These are phyloP conservation scores for Amphiprion clarkii DNA, from an alignment of 2,797 vertebrate species.

Conservation along the genomic window DNA sequence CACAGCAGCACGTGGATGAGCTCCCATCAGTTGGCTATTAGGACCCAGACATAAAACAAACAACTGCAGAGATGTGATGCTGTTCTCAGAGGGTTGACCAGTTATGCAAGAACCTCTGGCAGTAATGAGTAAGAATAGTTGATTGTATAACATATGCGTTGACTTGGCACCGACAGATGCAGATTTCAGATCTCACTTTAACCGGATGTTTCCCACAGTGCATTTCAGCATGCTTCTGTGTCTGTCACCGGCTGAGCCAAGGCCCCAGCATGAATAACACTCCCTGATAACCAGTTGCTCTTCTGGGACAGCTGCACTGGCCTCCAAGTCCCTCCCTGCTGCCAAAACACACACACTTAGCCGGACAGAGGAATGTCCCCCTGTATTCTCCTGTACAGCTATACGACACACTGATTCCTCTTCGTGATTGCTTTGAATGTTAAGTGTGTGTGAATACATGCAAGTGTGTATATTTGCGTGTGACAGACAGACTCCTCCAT, in stretches of 20 bases:
- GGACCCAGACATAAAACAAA: constrained; percentile 45
- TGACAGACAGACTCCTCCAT: constrained; percentile 74
- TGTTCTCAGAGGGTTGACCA: constrained; percentile 7
- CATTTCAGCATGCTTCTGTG: constrained; percentile 19
- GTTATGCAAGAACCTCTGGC: constrained; percentile 16
- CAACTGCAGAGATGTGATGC: constrained; percentile 8
- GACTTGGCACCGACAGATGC: neutral
- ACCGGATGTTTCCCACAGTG: neutral
- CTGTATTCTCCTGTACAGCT: neutral
- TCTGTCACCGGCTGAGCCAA: constrained; percentile 21
- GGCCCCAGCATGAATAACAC: constrained; percentile 25
- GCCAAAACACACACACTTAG: constrained; percentile 51
- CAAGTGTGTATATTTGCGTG: constrained; percentile 18
- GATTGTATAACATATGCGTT: neutral
- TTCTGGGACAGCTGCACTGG: constrained; percentile 67
- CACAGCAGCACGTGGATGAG: constrained; percentile 43
- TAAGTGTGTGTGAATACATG: constrained; percentile 12
- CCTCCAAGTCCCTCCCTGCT: constrained; percentile 42
- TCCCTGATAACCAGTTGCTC: constrained; percentile 66
- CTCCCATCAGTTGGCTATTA: constrained; percentile 17
- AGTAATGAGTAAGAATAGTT: neutral
- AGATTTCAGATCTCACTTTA: constrained; percentile 5
- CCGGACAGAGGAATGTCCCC: constrained; percentile 56
- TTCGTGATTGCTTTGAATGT: constrained; percentile 25
- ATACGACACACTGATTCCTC: constrained; percentile 3